Evolutionary conservation across 2,113 vertebrate genomes (phyloP), one percentile per base, ranked within the genome.

Genomic region (Galeopterus variegatus): DNA sequence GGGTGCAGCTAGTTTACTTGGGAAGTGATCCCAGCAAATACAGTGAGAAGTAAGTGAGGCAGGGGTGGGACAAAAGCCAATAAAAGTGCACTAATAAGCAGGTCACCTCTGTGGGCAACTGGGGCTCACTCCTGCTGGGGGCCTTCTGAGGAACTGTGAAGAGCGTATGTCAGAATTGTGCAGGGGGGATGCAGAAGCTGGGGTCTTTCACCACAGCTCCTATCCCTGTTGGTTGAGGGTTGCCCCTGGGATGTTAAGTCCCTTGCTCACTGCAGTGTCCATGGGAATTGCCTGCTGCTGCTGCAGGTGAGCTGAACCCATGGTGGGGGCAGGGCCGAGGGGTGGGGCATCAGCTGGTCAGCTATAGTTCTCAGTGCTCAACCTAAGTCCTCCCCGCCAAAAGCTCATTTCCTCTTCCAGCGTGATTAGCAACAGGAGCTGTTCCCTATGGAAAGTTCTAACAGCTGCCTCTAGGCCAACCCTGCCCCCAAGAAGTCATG

Each of bases 81-180:
- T 6, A 36, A 64, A 69, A 41, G 9, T 3, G 15, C 28, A 4
- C 31, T 33, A 15, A 54, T 31, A 13, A 62, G 19, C 10, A 15
- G 95, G 36, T 65, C 62, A 3, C 52, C 64, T 76, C 62, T 28
- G 23, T 17, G 70, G 48, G 48, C 9, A 23, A 33, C 11, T 2
- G 28, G 41, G 54, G 56, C 21, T 75, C 31, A 33, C 9, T 48
- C 23, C 13, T 50, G 24, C 24, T 1, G 36, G 84, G 65, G 48
- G n/a, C 9, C 28, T 60, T 62, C 45, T 0, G 12, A 70, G 67
- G 73, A 67, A 26, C 6, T 0, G 0, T 0, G 1, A 36, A 18
- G 62, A 56, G 13, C 14, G 6, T 26, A 5, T 15, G 6, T 54
- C 41, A 36, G 90, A 52, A 45, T 1, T 26, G 76, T 23, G 8